A percentile compares a stretch with the other conserved stretches of the same genome.
phyloP scores from a whole-genome alignment of 2,888 invertebrate genomes.

The Apodemia zela region DNA sequence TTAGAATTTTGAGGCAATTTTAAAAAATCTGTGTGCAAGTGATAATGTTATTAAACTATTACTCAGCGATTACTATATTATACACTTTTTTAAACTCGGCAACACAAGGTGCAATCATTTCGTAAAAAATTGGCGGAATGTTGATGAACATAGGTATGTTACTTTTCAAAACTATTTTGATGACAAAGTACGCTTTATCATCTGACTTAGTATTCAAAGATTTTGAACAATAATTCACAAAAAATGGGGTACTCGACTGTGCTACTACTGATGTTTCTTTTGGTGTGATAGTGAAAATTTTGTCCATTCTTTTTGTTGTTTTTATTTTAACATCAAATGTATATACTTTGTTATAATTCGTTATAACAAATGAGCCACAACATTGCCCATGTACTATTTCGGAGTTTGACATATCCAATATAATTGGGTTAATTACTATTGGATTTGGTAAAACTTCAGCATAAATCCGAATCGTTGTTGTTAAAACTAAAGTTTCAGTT shows the following conservation, averaged over 20 bases:
- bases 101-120: slow-evolving; percentile 56
- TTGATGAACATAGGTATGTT: slow-evolving; percentile 45
- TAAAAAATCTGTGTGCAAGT: background rate
- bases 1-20: no score
- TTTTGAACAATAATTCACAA: slow-evolving; percentile 35
- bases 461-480: slow-evolving; percentile 49
- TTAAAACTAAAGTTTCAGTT: slow-evolving; percentile 40
- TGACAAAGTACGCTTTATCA: slow-evolving; percentile 54
- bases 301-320: slow-evolving; percentile 54
- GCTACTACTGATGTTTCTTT: slow-evolving; percentile 44
- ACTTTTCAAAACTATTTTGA: slow-evolving; percentile 53
- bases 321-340: slow-evolving; percentile 51
- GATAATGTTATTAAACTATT: background rate
- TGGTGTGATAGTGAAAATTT: slow-evolving; percentile 51
- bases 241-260: slow-evolving; percentile 39
- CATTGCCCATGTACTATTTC: slow-evolving; percentile 50
- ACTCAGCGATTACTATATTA: slow-evolving; percentile 22
- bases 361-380: slow-evolving; percentile 47
- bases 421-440: slow-evolving; percentile 47
- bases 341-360: slow-evolving; percentile 49
- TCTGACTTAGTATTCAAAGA: slow-evolving; percentile 30
- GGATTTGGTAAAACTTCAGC: slow-evolving; percentile 59
- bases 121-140: slow-evolving; percentile 57
- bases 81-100: slow-evolving; percentile 47
- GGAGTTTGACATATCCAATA: slow-evolving; percentile 58